Percentiles rank a stretch among this genome's conserved stretches.
These are phyloP conservation scores for Pterostichus madidus DNA, from an alignment of 2,888 invertebrate genomes.

Conservation along the genomic window DNA sequence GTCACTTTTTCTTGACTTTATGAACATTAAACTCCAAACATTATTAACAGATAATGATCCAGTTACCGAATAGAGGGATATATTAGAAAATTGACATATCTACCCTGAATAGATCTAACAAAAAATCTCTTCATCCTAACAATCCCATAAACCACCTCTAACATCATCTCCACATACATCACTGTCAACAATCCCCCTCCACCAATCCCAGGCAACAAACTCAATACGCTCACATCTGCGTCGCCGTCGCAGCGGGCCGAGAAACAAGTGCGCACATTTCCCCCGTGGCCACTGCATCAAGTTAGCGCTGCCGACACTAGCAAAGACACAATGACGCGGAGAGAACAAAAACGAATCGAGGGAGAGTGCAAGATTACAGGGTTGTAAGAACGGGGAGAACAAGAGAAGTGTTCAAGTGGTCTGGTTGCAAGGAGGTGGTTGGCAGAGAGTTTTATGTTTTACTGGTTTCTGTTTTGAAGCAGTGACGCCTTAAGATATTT, in stretches of 20 bases:
- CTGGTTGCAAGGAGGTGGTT: not conserved
- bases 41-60: no score
- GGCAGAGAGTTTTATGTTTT: not conserved
- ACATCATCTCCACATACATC: not conserved
- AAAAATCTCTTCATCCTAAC: not conserved
- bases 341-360: not conserved
- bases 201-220: not conserved
- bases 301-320: not conserved
- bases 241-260: not conserved
- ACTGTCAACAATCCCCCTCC: not conserved
- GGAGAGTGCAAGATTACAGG: not conserved
- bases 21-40: no score
- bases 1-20: no score
- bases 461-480: no score
- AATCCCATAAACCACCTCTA: not conserved
- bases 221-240: not conserved
- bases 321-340: not conserved
- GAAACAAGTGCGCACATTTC: constrained; percentile 16
- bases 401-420: not conserved
- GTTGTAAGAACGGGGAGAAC: not conserved
- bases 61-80: no score
- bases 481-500: no score
- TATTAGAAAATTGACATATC: no score
- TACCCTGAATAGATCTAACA: no score
- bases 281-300: constrained; percentile 18